Evolutionary conservation across 2,888 invertebrate species (phyloP).

Genomic region (Pristionchus japonicus): DNA sequence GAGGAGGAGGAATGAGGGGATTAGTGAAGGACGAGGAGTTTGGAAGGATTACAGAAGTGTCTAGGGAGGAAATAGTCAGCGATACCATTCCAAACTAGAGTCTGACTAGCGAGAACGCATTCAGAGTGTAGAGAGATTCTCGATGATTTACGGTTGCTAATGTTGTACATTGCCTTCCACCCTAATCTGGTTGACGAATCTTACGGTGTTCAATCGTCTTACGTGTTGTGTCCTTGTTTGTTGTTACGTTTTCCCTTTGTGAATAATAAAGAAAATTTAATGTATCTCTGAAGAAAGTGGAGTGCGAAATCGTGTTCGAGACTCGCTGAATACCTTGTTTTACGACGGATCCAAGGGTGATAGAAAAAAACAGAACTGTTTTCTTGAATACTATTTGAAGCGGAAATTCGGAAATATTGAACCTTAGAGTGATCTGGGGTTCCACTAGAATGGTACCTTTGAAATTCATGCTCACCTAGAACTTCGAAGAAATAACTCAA

Average conservation of each 20-base stretch:
- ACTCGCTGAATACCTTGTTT: neutral
- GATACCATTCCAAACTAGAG: neutral
- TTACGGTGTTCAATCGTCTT: neutral
- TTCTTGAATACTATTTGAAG: too few species aligned
- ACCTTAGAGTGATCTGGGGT: too few species aligned
- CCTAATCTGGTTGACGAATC: neutral
- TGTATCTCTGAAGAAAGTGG: too few species aligned
- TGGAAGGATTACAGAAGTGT: neutral
- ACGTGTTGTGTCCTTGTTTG: neutral
- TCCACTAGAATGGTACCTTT: too few species aligned
- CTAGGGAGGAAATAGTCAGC: neutral
- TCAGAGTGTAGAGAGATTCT: neutral
- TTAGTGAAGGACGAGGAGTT: neutral
- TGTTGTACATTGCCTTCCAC: neutral
- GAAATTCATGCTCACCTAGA: too few species aligned
- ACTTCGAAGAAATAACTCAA: too few species aligned
- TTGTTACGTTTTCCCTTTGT: slow-evolving; percentile 5
- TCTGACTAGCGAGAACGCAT: neutral
- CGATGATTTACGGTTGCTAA: neutral
- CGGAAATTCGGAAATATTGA: too few species aligned
- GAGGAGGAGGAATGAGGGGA: too few species aligned
- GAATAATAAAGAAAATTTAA: neutral
- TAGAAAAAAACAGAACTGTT: too few species aligned
- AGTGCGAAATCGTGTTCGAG: neutral
- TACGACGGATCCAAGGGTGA: too few species aligned